These are phyloP conservation scores for Pseudanteris insignis DNA, from an alignment of 2,888 invertebrate species.

Conservation along the genomic window DNA sequence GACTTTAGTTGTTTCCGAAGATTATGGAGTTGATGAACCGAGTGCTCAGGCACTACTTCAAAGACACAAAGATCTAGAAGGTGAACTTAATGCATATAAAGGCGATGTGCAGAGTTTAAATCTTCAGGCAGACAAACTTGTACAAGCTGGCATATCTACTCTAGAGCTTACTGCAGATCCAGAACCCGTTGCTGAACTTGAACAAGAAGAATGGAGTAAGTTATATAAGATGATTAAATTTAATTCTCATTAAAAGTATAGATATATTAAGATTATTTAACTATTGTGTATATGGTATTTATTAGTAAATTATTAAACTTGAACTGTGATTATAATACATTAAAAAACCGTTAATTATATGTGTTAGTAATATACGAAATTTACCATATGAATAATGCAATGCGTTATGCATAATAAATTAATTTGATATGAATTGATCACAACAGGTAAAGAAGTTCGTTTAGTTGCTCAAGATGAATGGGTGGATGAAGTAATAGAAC, in stretches of 20 bases:
- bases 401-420: too few relatives aligned
- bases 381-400: too few relatives aligned
- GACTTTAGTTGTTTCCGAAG: slow-evolving; percentile 86
- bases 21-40: slow-evolving; percentile 93
- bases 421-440: too few relatives aligned
- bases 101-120: slow-evolving; percentile 86
- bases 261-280: too few relatives aligned
- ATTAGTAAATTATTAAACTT: too few relatives aligned
- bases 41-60: slow-evolving; percentile 88
- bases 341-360: too few relatives aligned
- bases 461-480: slow-evolving; percentile 91
- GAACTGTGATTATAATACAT: too few relatives aligned
- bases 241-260: too few relatives aligned
- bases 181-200: slow-evolving; percentile 64
- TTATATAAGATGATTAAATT: too few relatives aligned
- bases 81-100: slow-evolving; percentile 87
- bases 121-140: slow-evolving; percentile 80
- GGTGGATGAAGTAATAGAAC: slow-evolving; percentile 90
- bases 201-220: slow-evolving; percentile 65
- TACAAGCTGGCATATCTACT: slow-evolving; percentile 79
- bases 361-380: too few relatives aligned
- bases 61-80: slow-evolving; percentile 86
- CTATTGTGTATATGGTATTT: too few relatives aligned
- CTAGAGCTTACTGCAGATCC: slow-evolving; percentile 68
- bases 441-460: slow-evolving; percentile 76